These are phyloP conservation scores for Drosophila pachea DNA, from an alignment of 1,140 invertebrate species.

Conservation along the genomic window DNA sequence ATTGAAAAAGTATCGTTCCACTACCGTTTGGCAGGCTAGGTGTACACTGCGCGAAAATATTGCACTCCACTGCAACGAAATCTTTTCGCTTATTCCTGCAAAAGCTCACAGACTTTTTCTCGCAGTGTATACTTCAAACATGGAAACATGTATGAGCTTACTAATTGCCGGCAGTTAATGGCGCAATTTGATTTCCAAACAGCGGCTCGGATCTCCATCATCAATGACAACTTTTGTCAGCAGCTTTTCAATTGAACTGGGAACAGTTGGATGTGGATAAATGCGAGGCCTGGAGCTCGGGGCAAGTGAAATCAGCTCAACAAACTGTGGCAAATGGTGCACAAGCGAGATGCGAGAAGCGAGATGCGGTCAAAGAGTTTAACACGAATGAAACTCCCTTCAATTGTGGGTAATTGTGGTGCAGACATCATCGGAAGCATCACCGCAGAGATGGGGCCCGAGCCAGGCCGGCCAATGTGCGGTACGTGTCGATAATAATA, in stretches of 20 bases:
- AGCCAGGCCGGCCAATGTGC: slow-evolving; percentile 30
- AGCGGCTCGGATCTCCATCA: slow-evolving; percentile 43
- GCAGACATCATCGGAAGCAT: slow-evolving; percentile 10
- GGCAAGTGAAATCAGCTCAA: slow-evolving; percentile 48
- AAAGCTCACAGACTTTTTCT: background rate
- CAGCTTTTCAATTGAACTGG: slow-evolving; percentile 67
- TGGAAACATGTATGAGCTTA: slow-evolving; percentile 20
- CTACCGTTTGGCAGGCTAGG: slow-evolving; percentile 64
- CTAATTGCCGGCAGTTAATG: slow-evolving; percentile 74
- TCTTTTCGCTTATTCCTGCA: background rate
- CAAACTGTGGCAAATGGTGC: slow-evolving; percentile 14
- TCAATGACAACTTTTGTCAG: slow-evolving; percentile 77
- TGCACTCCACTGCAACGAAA: too few relatives aligned
- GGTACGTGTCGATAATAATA: slow-evolving; percentile 78
- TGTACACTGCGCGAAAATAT: slow-evolving; percentile 6
- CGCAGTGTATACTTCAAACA: background rate
- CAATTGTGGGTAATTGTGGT: slow-evolving; percentile 75
- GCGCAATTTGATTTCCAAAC: slow-evolving; percentile 72
- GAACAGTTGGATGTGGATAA: slow-evolving; percentile 1
- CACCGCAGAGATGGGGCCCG: background rate
- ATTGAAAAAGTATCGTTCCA: slow-evolving; percentile 71
- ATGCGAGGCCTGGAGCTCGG: background rate
- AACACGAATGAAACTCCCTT: slow-evolving; percentile 69
- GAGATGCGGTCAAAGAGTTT: slow-evolving; percentile 75
- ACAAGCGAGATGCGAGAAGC: slow-evolving; percentile 16